phyloP scores from a whole-genome alignment of 2,797 vertebrate species.

The Malacoctenus gilli region DNA sequence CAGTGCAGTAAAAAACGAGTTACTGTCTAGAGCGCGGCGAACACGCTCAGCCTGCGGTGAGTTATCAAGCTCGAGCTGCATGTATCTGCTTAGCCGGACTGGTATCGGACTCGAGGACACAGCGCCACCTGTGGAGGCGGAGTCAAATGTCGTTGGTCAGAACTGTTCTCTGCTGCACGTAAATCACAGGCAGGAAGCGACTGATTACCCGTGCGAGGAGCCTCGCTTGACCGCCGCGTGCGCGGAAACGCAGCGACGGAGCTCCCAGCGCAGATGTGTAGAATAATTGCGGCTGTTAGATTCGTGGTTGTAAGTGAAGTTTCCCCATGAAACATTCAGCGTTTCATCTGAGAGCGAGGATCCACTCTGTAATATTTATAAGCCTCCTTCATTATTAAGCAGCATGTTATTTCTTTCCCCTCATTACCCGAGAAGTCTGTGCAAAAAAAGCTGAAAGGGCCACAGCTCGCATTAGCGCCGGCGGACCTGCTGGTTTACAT shows the following conservation, averaged over 20 bases:
- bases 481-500: conserved; percentile 4
- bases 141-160: too few species aligned
- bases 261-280: not conserved
- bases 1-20: too few species aligned
- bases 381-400: conserved; percentile 11
- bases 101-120: too few species aligned
- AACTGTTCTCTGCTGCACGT: too few species aligned
- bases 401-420: conserved; percentile 9
- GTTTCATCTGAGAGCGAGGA: not conserved
- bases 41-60: too few species aligned
- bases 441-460: not conserved
- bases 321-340: conserved; percentile 8
- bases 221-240: too few species aligned
- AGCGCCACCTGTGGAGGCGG: too few species aligned
- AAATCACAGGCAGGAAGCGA: too few species aligned
- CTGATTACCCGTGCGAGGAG: too few species aligned
- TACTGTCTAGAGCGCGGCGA: too few species aligned
- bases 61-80: too few species aligned
- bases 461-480: conserved; percentile 1
- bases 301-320: not conserved
- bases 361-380: conserved; percentile 13
- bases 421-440: conserved; percentile 2
- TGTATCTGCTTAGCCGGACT: too few species aligned
- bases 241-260: not conserved
- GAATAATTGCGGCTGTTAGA: not conserved